Evolutionary conservation across 2,888 invertebrate genomes (phyloP).

Genomic region (Hyalella azteca): DNA sequence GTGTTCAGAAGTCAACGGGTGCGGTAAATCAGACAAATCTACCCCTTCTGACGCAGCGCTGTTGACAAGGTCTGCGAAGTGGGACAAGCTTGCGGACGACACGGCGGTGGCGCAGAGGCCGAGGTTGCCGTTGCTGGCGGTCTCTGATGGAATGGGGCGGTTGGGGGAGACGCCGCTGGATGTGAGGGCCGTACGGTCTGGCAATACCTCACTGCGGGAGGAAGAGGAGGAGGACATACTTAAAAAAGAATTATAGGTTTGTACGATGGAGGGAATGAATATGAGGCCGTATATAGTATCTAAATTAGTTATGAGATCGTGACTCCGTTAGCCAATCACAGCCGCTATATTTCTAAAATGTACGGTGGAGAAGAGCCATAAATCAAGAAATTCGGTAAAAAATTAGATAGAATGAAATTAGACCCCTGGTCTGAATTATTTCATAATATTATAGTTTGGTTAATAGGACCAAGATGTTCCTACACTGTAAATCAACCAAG

Average conservation of each 20-base stretch:
- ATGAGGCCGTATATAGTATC: too few species aligned
- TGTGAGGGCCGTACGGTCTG: background rate
- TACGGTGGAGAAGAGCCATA: too few species aligned
- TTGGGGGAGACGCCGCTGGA: conserved; percentile 16
- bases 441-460: too few species aligned
- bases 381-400: too few species aligned
- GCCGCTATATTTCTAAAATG: too few species aligned
- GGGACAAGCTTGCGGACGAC: conserved; percentile 35
- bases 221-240: too few species aligned
- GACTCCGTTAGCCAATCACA: too few species aligned
- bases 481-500: too few species aligned
- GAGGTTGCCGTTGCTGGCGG: conserved; percentile 20
- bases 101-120: conserved; percentile 38
- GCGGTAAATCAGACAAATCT: background rate
- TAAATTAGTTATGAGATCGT: too few species aligned
- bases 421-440: too few species aligned
- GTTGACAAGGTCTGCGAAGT: conserved; percentile 35
- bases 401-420: too few species aligned
- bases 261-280: background rate
- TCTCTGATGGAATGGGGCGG: background rate
- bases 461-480: too few species aligned
- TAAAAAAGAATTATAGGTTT: background rate
- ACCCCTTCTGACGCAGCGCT: conserved; percentile 32
- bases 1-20: conserved; percentile 2
- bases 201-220: background rate